Base-by-base conservation (phyloP, 2,113 vertebrate species). In the Notothenia rossii region DNA sequence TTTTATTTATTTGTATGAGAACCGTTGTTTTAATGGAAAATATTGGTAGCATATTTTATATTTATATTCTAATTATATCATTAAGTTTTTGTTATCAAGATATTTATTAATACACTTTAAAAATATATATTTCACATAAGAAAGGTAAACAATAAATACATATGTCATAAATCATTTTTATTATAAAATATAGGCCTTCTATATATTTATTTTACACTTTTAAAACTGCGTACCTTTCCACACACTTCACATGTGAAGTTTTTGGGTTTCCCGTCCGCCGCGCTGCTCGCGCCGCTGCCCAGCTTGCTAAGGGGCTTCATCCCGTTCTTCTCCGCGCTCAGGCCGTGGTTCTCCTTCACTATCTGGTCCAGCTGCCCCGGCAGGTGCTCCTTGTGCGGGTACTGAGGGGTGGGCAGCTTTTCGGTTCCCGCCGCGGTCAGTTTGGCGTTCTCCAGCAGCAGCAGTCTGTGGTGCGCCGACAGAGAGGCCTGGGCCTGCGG, bases 161-260 rank as follows among this genome's bases (percentile, higher is more conserved):
- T 40, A 6, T 40, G 36, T 40, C 36, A 7, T 40, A 40, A 40
- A 40, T 40, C 7, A 1, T 40, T 40, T 40, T 40, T 40, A 40
- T 40, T 40, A 40, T 40, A 40, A 6, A 40, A 14, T 48, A 48
- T 29, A 29, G 29, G 29, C 29, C 29, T 29, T 3, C 29, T 29
- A 29, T 29, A 29, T 29, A 29, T 29, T 29, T 29, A 29, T 29
- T 29, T 48, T 48, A 48, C 5, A 48, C 46, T 48, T 13, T 14
- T 48, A 48, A 48, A 48, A 48, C 46, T 40, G 36, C 36, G 36
- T 82, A 99, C 98, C 97, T 99, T 99, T 90, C 98, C 97, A 90
- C 98, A 99, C 81, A 99, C 97, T 93, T 98, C 98, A 77, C 98
- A 99, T n/a, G 98, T 98, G 86, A 99, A 99, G 93, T 97, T 97